Percentiles rank a stretch among this genome's conserved stretches.
These are phyloP conservation scores for Macrophya annulata DNA, from an alignment of 2,888 invertebrate genomes.

Conservation along the genomic window DNA sequence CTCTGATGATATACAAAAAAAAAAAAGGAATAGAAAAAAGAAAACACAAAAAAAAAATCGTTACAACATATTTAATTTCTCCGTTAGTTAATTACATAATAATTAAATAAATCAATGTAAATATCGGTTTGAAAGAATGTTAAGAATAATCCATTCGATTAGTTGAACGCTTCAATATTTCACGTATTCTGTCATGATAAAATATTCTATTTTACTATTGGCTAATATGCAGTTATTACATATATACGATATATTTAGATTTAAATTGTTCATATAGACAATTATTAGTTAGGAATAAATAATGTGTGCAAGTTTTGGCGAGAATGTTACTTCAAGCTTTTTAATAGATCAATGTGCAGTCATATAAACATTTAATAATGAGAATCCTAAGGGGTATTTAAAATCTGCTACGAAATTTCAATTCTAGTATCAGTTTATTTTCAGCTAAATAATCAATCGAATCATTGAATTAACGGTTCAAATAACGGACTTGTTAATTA, in stretches of 20 bases:
- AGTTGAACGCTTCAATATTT: conserved; percentile 20
- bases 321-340: conserved; percentile 42
- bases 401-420: neutral
- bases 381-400: neutral
- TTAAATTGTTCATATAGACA: conserved; percentile 30
- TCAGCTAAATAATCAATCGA: neutral
- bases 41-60: neutral
- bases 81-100: conserved; percentile 11
- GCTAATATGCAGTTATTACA: conserved; percentile 55
- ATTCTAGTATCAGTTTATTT: neutral
- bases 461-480: neutral
- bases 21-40: neutral
- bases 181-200: conserved; percentile 52
- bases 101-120: conserved; percentile 34
- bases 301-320: conserved; percentile 18
- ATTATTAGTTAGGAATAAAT: conserved; percentile 52
- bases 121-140: conserved; percentile 8
- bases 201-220: conserved; percentile 55
- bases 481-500: neutral
- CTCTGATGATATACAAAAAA: neutral
- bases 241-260: conserved; percentile 50
- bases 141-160: conserved; percentile 36
- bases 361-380: conserved; percentile 4
- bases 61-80: conserved; percentile 27
- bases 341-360: conserved; percentile 14